Conservation (phyloP, 1,140 invertebrate species). For the Philaenus spumarius region DNA sequence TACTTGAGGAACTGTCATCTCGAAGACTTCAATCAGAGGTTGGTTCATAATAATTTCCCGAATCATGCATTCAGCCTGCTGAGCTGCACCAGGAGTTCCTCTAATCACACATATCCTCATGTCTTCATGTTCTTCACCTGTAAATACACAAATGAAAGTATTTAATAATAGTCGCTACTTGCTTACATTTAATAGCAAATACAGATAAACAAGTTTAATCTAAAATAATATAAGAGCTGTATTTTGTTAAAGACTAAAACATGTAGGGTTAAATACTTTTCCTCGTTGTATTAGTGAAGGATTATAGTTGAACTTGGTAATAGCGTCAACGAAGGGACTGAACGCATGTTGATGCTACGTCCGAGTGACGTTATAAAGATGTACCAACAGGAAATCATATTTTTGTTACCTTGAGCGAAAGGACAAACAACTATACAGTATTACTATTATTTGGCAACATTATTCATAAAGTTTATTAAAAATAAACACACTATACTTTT, state of each 20-base stretch:
- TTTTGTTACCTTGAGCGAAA: no score
- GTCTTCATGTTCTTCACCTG: conserved; percentile 43
- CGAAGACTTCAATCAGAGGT: conserved; percentile 53
- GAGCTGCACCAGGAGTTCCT: conserved; percentile 52
- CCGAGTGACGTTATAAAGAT: no score
- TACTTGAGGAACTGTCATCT: conserved; percentile 53
- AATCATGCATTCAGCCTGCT: conserved; percentile 62
- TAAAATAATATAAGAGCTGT: conserved; percentile 65
- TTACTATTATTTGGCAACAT: no score
- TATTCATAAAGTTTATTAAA: no score
- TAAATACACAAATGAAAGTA: conserved; percentile 20
- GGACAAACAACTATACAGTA: no score
- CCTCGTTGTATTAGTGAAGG: no score
- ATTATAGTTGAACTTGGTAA: no score
- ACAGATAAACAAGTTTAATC: conserved; percentile 52
- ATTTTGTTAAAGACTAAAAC: conserved; percentile 60
- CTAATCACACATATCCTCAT: conserved; percentile 55
- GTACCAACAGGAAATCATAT: no score
- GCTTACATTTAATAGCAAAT: no score
- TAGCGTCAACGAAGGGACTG: no score
- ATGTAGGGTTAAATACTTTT: conserved; percentile 46
- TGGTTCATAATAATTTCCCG: conserved; percentile 60
- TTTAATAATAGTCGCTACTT: conserved; percentile 39
- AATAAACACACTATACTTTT: no score
- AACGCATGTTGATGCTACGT: no score